Evolutionary conservation across 1,140 invertebrate genomes (phyloP).

Genomic region (Lasioglossum albipes): DNA sequence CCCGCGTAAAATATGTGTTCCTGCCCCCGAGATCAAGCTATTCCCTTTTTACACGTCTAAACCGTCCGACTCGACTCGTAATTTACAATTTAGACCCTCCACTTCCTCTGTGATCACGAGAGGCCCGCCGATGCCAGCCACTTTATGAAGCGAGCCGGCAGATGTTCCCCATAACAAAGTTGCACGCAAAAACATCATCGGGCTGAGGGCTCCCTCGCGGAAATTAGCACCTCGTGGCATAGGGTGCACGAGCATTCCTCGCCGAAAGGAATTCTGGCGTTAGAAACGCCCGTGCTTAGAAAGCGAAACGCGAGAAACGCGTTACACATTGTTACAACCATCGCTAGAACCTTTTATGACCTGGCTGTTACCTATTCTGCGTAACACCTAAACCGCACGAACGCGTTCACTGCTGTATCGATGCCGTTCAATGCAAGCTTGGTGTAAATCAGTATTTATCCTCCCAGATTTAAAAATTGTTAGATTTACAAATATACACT

Average conservation of each 20-base stretch:
- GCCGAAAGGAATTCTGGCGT: background rate
- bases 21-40: slow-evolving; percentile 18
- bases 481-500: no score
- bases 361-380: no score
- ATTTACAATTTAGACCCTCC: slow-evolving; percentile 55
- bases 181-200: slow-evolving; percentile 40
- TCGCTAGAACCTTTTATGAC: no score
- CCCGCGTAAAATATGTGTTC: slow-evolving; percentile 25
- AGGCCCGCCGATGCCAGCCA: slow-evolving; percentile 18
- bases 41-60: slow-evolving; percentile 37
- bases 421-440: no score
- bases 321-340: no score
- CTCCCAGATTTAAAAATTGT: no score
- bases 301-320: background rate
- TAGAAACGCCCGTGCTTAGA: background rate
- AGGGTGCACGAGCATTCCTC: background rate
- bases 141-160: slow-evolving; percentile 25
- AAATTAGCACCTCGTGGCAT: slow-evolving; percentile 3
- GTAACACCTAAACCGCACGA: no score
- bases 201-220: background rate
- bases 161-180: slow-evolving; percentile 31
- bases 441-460: no score
- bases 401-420: no score
- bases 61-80: slow-evolving; percentile 43
- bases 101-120: slow-evolving; percentile 39